These are phyloP conservation scores for Drosophila rhopaloa DNA, from an alignment of 1,140 invertebrate genomes.

Conservation along the genomic window DNA sequence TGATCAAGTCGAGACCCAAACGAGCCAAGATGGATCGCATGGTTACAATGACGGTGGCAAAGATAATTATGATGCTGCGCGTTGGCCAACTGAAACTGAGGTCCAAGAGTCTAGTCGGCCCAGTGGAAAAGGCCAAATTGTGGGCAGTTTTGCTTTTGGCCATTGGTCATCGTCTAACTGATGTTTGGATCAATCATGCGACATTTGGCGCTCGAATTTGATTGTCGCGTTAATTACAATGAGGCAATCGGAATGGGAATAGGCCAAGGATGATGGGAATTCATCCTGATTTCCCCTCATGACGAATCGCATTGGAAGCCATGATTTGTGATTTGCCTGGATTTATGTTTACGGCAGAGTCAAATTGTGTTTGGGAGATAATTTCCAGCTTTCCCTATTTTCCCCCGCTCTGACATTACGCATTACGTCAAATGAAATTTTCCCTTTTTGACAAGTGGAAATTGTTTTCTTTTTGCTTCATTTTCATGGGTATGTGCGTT, in stretches of 20 bases:
- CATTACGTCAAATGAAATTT: constrained; percentile 55
- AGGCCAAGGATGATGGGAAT: constrained; percentile 19
- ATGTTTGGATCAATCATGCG: constrained; percentile 53
- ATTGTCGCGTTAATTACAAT: constrained; percentile 78
- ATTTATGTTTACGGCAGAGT: constrained; percentile 54
- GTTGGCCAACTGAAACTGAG: constrained; percentile 30
- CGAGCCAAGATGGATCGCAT: constrained; percentile 5
- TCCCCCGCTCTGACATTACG: constrained; percentile 5
- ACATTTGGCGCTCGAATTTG: constrained; percentile 66
- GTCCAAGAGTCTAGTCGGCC: constrained; percentile 8
- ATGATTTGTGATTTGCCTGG: constrained; percentile 71
- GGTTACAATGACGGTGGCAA: constrained; percentile 13
- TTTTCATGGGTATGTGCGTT: constrained; percentile 12
- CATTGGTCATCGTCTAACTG: constrained; percentile 43
- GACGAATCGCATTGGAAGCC: constrained; percentile 61
- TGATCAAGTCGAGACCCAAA: constrained; percentile 5
- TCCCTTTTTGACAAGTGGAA: constrained; percentile 60
- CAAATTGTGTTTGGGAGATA: constrained; percentile 43
- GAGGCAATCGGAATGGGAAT: constrained; percentile 17
- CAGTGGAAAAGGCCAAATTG: constrained; percentile 58
- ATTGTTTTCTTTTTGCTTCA: constrained; percentile 37
- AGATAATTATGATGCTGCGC: constrained; percentile 26
- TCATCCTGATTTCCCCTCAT: constrained; percentile 30
- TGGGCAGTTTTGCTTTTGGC: constrained; percentile 46
- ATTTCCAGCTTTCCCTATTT: constrained; percentile 21